A percentile compares a stretch with the other conserved stretches of the same genome.
Evolutionary conservation across 2,797 vertebrate genomes (phyloP).

Genomic region (Crenuchus spilurus): DNA sequence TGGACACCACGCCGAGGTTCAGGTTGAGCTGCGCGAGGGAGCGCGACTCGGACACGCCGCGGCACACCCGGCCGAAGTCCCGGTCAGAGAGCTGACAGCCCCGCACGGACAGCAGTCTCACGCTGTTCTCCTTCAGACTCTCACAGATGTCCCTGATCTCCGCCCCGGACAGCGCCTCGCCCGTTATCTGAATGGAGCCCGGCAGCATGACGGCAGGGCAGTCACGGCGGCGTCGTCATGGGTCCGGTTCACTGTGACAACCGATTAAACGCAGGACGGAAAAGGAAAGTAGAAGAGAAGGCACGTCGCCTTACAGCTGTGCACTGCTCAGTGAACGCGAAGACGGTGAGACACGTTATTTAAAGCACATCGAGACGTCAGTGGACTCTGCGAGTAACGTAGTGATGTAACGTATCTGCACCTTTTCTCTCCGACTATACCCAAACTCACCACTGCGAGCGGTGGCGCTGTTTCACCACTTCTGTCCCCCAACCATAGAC

Average conservation of each 20-base stretch:
- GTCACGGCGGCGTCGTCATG: not conserved
- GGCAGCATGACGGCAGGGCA: slow-evolving; percentile 81
- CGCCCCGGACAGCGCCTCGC: slow-evolving; percentile 88
- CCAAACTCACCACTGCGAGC: too few relatives aligned
- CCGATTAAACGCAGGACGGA: too few relatives aligned
- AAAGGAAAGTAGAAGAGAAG: too few relatives aligned
- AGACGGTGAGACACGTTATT: too few relatives aligned
- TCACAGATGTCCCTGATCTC: slow-evolving; percentile 93
- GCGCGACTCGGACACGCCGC: slow-evolving; percentile 83
- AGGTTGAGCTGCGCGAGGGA: slow-evolving; percentile 93
- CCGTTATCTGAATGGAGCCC: slow-evolving; percentile 95
- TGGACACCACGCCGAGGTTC: slow-evolving; percentile 91
- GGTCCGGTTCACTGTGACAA: not conserved
- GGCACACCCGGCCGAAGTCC: slow-evolving; percentile 91
- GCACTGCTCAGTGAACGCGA: too few relatives aligned
- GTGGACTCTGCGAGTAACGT: too few relatives aligned
- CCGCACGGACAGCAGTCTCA: slow-evolving; percentile 88
- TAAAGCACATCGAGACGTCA: too few relatives aligned
- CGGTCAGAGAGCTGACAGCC: slow-evolving; percentile 92
- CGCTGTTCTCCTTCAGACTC: slow-evolving; percentile 88
- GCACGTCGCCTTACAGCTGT: too few relatives aligned
- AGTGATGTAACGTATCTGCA: too few relatives aligned
- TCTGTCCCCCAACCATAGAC: too few relatives aligned
- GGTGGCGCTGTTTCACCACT: too few relatives aligned
- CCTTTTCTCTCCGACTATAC: too few relatives aligned